Evolutionary conservation across 2,888 invertebrate genomes (phyloP).

Genomic region (Hyles lineata): DNA sequence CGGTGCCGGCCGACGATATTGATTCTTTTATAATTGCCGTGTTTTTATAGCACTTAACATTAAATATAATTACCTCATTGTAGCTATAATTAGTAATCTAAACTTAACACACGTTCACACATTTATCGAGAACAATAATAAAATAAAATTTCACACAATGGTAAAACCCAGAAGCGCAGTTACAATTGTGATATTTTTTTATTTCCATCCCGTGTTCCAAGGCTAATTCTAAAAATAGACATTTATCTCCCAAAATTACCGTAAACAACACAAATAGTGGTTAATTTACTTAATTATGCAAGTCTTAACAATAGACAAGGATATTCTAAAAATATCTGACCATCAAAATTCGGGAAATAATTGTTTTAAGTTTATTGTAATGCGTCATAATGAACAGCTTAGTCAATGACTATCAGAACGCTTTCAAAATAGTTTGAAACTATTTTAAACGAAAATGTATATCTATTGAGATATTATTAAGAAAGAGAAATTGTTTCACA

Average conservation of each 20-base stretch:
- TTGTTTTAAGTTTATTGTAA: background rate
- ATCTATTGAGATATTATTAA: background rate
- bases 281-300: background rate
- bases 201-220: slow-evolving; percentile 7
- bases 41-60: slow-evolving; percentile 41
- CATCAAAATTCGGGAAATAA: background rate
- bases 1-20: slow-evolving; percentile 12
- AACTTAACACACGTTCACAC: slow-evolving; percentile 49
- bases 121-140: slow-evolving; percentile 35
- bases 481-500: too few relatives aligned
- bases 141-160: slow-evolving; percentile 53
- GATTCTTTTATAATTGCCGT: slow-evolving; percentile 27
- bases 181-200: slow-evolving; percentile 34
- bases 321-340: background rate
- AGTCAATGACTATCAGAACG: background rate
- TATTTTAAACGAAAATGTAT: background rate
- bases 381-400: background rate
- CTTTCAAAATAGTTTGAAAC: background rate
- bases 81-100: slow-evolving; percentile 44
- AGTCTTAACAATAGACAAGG: background rate
- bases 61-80: slow-evolving; percentile 45
- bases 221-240: slow-evolving; percentile 13
- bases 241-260: background rate
- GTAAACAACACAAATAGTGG: background rate
- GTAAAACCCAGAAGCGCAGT: slow-evolving; percentile 49